phyloP scores from a whole-genome alignment of 2,888 invertebrate species.

The Epicampocera succincta region DNA sequence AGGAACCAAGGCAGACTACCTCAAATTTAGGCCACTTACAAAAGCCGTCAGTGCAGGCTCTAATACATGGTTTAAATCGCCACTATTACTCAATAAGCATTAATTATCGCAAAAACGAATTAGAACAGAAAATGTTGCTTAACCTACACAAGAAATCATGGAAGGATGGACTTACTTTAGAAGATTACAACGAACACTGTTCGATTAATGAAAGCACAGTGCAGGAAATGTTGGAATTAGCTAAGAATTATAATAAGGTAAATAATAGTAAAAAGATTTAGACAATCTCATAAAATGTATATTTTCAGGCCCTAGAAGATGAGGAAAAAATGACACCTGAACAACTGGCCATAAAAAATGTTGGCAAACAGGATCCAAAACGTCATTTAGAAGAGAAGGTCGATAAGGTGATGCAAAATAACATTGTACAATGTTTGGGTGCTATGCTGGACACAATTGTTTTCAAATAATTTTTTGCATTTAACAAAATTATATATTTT shows the following conservation, averaged over 20 bases:
- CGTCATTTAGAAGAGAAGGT: conserved; percentile 99
- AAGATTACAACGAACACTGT: conserved; percentile 96
- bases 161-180: conserved; percentile 96
- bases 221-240: conserved; percentile 97
- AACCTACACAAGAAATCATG: conserved; percentile 99
- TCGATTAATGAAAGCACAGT: conserved; percentile 96
- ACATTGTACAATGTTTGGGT: conserved; percentile 98
- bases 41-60: conserved; percentile 99
- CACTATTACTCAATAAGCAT: conserved; percentile 99
- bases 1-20: conserved; percentile 99
- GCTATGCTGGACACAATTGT: conserved; percentile 97
- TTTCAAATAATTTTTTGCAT: conserved; percentile 85
- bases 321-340: conserved; percentile 99
- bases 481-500: conserved; percentile 12
- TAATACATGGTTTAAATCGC: conserved; percentile 98
- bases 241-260: conserved; percentile 97
- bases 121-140: conserved; percentile 99
- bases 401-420: conserved; percentile 96
- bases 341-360: conserved; percentile 99
- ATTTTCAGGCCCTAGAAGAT: conserved; percentile 91
- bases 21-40: conserved; percentile 99
- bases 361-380: conserved; percentile 99
- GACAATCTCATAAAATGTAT: conserved; percentile 10
- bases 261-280: background rate
- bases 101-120: conserved; percentile 98